Percentiles rank a stretch among this genome's conserved stretches.
phyloP scores from a whole-genome alignment of 1,140 invertebrate species.

The Bombus difficillimus region DNA sequence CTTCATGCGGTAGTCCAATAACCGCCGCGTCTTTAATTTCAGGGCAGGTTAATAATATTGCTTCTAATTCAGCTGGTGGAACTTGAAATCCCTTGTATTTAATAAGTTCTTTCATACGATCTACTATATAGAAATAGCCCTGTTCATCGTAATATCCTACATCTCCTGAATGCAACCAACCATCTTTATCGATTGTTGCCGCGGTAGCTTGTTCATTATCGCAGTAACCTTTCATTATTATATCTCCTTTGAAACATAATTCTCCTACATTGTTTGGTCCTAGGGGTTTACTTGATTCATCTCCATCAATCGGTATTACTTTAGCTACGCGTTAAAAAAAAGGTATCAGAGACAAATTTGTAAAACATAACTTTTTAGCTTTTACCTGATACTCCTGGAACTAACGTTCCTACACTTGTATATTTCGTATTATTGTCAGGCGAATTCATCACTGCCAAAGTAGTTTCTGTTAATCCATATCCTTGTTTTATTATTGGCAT shows the following conservation, averaged over 20 bases:
- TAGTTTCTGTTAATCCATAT: constrained; percentile 84
- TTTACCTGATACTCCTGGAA: constrained; percentile 63
- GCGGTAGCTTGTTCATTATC: constrained; percentile 63
- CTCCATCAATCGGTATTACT: constrained; percentile 63
- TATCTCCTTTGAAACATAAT: constrained; percentile 82
- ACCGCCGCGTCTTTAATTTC: constrained; percentile 88
- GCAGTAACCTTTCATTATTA: constrained; percentile 75
- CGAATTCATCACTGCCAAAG: constrained; percentile 73
- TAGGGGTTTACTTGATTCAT: constrained; percentile 78
- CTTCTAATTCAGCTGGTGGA: constrained; percentile 83
- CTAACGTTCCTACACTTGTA: constrained; percentile 75
- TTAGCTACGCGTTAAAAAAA: constrained; percentile 60
- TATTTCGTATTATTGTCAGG: constrained; percentile 63
- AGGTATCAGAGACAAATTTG: not conserved
- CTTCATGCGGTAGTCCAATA: constrained; percentile 86
- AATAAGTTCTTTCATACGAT: constrained; percentile 90
- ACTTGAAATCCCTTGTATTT: constrained; percentile 87
- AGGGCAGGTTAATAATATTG: constrained; percentile 86
- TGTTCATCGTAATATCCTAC: constrained; percentile 87
- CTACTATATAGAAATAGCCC: constrained; percentile 86
- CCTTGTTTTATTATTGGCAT: constrained; percentile 77
- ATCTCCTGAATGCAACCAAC: constrained; percentile 90
- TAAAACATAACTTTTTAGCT: not conserved
- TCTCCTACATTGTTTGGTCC: constrained; percentile 87
- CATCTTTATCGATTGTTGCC: constrained; percentile 83